Conservation (phyloP, 30 jellyfish, hydroid and myxozoan genomes). For the Rhopilema esculentum region DNA sequence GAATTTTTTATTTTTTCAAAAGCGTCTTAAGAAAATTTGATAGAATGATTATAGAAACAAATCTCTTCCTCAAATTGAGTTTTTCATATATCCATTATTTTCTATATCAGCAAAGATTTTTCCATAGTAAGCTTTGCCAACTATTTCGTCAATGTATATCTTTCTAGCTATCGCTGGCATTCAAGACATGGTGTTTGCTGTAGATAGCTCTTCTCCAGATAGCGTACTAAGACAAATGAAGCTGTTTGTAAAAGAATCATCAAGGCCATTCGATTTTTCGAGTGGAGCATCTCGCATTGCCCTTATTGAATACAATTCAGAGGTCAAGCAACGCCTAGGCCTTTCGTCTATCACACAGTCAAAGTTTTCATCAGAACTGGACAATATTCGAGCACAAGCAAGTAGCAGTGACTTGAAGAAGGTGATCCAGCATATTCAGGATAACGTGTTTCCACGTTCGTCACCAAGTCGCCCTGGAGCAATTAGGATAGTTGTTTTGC, state of each 20-base stretch:
- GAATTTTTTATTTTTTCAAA: no score
- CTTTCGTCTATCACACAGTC: neutral
- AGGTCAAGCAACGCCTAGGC: neutral
- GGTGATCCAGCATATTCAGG: slow-evolving; percentile 40
- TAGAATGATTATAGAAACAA: no score
- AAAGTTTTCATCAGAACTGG: slow-evolving; percentile 30
- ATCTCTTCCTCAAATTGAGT: no score
- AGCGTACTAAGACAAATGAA: slow-evolving; percentile 21
- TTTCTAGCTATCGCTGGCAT: slow-evolving; percentile 38
- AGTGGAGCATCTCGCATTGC: slow-evolving; percentile 29
- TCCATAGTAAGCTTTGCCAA: neutral
- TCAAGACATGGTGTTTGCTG: slow-evolving; percentile 44
- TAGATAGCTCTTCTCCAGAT: slow-evolving; percentile 56
- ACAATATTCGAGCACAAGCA: slow-evolving; percentile 15
- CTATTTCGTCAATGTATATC: no score
- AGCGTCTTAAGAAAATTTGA: no score
- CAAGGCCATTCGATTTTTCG: slow-evolving; percentile 28
- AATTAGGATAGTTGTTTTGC: slow-evolving; percentile 24
- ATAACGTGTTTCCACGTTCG: neutral
- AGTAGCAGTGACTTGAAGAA: slow-evolving; percentile 32
- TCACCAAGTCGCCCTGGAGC: slow-evolving; percentile 27
- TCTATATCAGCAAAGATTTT: no score
- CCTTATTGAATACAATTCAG: slow-evolving; percentile 25
- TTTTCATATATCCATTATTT: no score
- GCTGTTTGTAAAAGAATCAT: slow-evolving; percentile 19